Conservation (phyloP, 2,888 invertebrate species). For the Cephus pygmeus region DNA sequence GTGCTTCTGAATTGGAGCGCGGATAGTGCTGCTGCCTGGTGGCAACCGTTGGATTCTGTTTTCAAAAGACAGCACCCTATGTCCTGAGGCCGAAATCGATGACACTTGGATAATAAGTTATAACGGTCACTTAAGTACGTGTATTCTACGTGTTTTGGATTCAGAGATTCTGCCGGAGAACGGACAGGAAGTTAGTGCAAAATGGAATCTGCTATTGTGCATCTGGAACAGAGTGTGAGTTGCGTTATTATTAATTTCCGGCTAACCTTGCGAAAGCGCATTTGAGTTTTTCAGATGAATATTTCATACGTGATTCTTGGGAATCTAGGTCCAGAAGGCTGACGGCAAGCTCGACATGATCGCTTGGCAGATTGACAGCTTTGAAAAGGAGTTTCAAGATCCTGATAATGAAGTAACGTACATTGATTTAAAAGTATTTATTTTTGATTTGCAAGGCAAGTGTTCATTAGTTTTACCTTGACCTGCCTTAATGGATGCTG, state of each 20-base stretch:
- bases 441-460: background rate
- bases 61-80: background rate
- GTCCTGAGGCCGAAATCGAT: background rate
- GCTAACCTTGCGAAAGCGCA: background rate
- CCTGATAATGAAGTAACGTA: conserved; percentile 66
- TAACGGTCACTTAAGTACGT: background rate
- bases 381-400: conserved; percentile 74
- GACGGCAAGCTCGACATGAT: conserved; percentile 79
- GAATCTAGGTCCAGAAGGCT: conserved; percentile 76
- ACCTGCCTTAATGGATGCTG: background rate
- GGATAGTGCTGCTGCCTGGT: background rate
- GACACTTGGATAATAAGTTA: background rate
- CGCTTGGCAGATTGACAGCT: conserved; percentile 79
- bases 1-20: background rate
- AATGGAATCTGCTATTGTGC: conserved; percentile 57
- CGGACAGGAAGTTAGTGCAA: background rate
- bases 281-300: background rate
- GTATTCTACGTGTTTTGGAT: background rate
- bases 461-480: background rate
- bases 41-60: background rate
- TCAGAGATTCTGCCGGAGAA: background rate
- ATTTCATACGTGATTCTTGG: conserved; percentile 10
- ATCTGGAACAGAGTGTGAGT: conserved; percentile 59
- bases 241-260: background rate
- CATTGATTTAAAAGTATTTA: background rate